Evolutionary conservation across 2,888 invertebrate species (phyloP).

Genomic region (Tigriopus californicus): DNA sequence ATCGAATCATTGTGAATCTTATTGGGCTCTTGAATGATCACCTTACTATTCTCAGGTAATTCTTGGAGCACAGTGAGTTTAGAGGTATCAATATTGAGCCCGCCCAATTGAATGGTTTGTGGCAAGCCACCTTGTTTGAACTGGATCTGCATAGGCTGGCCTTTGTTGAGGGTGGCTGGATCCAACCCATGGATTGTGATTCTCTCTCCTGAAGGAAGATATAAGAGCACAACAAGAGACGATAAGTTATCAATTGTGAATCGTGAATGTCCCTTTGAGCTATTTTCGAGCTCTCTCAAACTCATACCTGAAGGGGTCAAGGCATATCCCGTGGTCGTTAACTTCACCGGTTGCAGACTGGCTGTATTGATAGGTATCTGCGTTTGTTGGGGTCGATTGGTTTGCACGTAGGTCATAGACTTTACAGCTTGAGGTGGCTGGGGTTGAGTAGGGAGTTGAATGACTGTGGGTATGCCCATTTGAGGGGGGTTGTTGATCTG

Average conservation of each 20-base stretch:
- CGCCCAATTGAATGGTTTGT: neutral
- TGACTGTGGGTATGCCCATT: neutral
- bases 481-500: too few species aligned
- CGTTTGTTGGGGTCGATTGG: neutral
- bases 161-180: neutral
- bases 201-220: neutral
- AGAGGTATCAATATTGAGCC: neutral
- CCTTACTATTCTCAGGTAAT: neutral
- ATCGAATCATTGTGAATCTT: neutral
- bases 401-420: slow-evolving; percentile 3
- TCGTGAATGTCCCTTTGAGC: too few species aligned
- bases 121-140: neutral
- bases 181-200: slow-evolving; percentile 3
- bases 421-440: slow-evolving; percentile 6
- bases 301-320: neutral
- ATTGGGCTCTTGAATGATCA: neutral
- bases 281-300: neutral
- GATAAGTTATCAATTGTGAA: too few species aligned
- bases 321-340: neutral
- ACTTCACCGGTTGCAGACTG: slow-evolving; percentile 4
- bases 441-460: slow-evolving; percentile 6
- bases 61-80: slow-evolving; percentile 10
- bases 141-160: neutral
- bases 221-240: neutral
- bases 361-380: neutral